Percentiles rank a stretch among this genome's conserved stretches.
phyloP scores from a whole-genome alignment of 2,888 invertebrate genomes.

The Opisthograptis luteolata region DNA sequence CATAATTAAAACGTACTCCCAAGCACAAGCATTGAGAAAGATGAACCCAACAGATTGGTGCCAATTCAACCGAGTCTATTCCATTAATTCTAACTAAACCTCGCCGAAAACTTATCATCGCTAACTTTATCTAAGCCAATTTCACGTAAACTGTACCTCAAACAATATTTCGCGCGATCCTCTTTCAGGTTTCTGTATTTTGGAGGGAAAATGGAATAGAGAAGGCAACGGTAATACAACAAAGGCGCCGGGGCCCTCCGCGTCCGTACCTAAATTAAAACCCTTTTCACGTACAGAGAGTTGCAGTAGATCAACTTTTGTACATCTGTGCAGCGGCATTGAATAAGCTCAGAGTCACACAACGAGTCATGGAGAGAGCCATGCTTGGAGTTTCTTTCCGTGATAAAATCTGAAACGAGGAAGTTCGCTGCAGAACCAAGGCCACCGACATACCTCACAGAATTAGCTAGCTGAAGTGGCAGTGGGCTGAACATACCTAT shows the following conservation, averaged over 20 bases:
- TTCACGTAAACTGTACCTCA: constrained; percentile 5
- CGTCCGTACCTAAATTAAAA: constrained; percentile 34
- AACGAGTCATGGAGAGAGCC: too few relatives aligned
- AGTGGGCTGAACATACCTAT: too few relatives aligned
- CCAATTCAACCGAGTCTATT: too few relatives aligned
- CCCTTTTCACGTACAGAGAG: constrained; percentile 21
- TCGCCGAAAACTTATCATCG: constrained; percentile 2
- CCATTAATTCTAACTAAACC: neutral
- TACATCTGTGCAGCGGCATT: neutral
- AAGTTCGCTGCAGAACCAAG: too few relatives aligned
- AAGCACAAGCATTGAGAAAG: too few relatives aligned
- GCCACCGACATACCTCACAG: too few relatives aligned
- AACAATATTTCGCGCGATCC: constrained; percentile 13
- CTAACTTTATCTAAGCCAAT: constrained; percentile 3
- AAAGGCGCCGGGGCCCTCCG: constrained; percentile 28
- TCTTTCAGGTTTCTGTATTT: constrained; percentile 19
- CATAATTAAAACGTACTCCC: too few relatives aligned
- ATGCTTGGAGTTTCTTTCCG: too few relatives aligned
- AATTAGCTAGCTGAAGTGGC: too few relatives aligned
- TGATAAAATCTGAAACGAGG: too few relatives aligned
- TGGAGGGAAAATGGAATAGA: constrained; percentile 31
- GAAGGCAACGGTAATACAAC: constrained; percentile 30
- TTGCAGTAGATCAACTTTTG: constrained; percentile 8
- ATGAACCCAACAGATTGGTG: too few relatives aligned
- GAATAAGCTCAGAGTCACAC: too few relatives aligned